phyloP scores from a whole-genome alignment of 2,888 invertebrate genomes.

The Hipparchia sbordonii region DNA sequence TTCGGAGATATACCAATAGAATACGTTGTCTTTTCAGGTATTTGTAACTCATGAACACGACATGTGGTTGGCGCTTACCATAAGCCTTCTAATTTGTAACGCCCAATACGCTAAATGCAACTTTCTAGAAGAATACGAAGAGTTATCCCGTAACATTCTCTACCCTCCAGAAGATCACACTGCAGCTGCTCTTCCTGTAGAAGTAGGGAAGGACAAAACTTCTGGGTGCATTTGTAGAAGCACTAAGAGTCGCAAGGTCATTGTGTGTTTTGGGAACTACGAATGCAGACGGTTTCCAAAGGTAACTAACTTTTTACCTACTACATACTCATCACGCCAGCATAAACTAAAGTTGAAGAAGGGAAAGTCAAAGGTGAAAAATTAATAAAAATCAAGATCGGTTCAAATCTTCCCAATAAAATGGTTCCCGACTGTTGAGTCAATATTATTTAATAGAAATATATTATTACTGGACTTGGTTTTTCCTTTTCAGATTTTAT shows the following conservation, averaged over 20 bases:
- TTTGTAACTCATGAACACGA: constrained; percentile 34
- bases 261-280: constrained; percentile 81
- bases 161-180: constrained; percentile 52
- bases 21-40: constrained; percentile 39
- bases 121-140: constrained; percentile 63
- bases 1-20: not conserved
- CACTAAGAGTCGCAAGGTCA: constrained; percentile 52
- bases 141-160: constrained; percentile 53
- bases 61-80: constrained; percentile 59
- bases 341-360: too few relatives aligned
- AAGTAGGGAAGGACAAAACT: constrained; percentile 58
- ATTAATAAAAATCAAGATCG: too few relatives aligned
- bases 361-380: too few relatives aligned
- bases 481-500: too few relatives aligned
- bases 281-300: constrained; percentile 77
- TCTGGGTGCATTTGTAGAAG: constrained; percentile 81
- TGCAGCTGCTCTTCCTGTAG: constrained; percentile 58
- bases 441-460: too few relatives aligned
- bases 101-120: constrained; percentile 60
- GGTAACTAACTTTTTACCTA: constrained; percentile 46
- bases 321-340: not conserved
- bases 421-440: too few relatives aligned
- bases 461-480: too few relatives aligned
- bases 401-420: too few relatives aligned
- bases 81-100: constrained; percentile 71